A percentile compares a stretch with the other conserved stretches of the same genome.
Conservation (phyloP, 2,888 invertebrate species). For the Gortyna flavago region DNA sequence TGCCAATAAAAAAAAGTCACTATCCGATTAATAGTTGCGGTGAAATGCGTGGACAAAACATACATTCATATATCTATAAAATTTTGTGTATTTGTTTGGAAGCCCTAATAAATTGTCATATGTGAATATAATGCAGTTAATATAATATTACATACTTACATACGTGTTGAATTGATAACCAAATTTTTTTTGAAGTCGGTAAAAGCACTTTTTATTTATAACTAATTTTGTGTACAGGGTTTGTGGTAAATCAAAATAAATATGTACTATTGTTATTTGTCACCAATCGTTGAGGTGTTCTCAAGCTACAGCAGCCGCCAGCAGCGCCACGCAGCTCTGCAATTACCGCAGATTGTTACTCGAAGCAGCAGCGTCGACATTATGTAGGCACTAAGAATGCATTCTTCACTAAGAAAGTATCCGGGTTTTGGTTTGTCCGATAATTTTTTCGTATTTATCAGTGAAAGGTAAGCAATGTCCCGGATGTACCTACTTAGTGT, state of each 20-base stretch:
- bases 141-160: too few species aligned
- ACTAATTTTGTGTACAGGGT: not conserved
- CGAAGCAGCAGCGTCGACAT: not conserved
- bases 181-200: too few species aligned
- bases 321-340: not conserved
- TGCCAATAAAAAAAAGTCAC: too few species aligned
- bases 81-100: too few species aligned
- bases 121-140: too few species aligned
- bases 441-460: not conserved
- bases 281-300: not conserved
- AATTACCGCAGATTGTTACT: too few species aligned
- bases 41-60: too few species aligned
- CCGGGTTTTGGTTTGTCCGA: not conserved
- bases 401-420: not conserved
- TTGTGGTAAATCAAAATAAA: not conserved
- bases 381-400: not conserved
- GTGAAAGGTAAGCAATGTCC: constrained; percentile 26
- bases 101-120: too few species aligned
- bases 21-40: too few species aligned
- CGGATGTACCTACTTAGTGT: constrained; percentile 23
- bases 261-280: not conserved
- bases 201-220: too few species aligned
- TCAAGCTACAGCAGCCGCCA: not conserved
- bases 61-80: too few species aligned
- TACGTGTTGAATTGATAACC: too few species aligned